phyloP scores from a whole-genome alignment of 2,888 invertebrate genomes.

The Hyposoter dolosus region DNA sequence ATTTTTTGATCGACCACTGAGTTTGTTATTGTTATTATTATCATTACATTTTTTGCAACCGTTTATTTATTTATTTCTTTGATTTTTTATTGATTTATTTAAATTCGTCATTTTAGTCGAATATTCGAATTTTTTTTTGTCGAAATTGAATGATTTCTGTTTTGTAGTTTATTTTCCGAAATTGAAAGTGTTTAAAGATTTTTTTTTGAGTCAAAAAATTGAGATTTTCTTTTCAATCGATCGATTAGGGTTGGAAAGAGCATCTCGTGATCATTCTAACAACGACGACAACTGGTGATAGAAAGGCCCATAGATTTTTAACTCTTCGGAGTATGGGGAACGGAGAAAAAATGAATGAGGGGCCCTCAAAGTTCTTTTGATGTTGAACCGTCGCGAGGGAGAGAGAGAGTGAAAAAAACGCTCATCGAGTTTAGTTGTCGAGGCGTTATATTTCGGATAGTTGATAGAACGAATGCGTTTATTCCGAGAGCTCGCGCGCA shows the following conservation, averaged over 20 bases:
- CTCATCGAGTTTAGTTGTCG: slow-evolving; percentile 17
- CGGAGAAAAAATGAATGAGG: slow-evolving; percentile 6
- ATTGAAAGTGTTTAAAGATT: not conserved
- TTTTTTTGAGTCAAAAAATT: not conserved
- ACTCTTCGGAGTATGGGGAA: not conserved
- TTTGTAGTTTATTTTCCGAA: not conserved
- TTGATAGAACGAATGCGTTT: slow-evolving; percentile 58
- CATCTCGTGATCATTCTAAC: not conserved
- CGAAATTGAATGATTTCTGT: not conserved
- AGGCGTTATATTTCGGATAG: slow-evolving; percentile 57
- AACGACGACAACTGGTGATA: not conserved
- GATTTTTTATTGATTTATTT: not conserved
- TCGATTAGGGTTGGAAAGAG: not conserved
- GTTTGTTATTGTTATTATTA: not conserved
- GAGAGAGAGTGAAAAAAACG: not conserved
- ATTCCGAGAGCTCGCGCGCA: slow-evolving; percentile 60
- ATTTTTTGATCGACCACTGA: no score
- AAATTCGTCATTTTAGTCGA: no score
- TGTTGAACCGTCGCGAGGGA: slow-evolving; percentile 34
- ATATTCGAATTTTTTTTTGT: not conserved
- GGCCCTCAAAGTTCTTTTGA: slow-evolving; percentile 27
- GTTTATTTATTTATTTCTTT: not conserved
- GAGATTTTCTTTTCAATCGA: not conserved
- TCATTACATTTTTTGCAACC: not conserved
- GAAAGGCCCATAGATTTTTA: slow-evolving; percentile 15